Conservation (phyloP, 1,140 invertebrate species). For the Frieseomelitta varia region DNA sequence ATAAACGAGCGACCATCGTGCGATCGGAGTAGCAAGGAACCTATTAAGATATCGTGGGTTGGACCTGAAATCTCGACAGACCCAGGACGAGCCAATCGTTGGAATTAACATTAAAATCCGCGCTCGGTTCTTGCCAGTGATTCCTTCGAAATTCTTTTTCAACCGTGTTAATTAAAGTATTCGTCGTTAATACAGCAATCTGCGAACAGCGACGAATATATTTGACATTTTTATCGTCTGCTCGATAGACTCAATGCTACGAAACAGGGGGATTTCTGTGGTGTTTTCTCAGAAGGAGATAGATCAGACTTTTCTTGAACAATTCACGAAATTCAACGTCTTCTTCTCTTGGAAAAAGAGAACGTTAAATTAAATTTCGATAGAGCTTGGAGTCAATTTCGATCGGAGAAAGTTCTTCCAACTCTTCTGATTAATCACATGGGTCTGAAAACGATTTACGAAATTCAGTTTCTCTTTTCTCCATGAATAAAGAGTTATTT, state of each 20-base stretch:
- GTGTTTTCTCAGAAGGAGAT: neutral
- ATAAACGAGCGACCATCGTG: constrained; percentile 66
- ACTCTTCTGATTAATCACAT: too few relatives aligned
- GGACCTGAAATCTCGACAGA: constrained; percentile 65
- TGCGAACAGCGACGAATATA: constrained; percentile 55
- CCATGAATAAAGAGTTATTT: too few relatives aligned
- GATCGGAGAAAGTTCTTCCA: too few relatives aligned
- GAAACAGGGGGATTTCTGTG: neutral
- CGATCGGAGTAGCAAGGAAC: constrained; percentile 63
- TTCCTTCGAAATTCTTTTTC: constrained; percentile 53
- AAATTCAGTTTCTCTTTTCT: too few relatives aligned
- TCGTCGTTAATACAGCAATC: constrained; percentile 15
- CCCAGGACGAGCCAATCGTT: constrained; percentile 70
- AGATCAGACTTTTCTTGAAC: neutral
- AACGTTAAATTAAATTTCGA: neutral
- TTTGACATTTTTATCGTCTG: constrained; percentile 63
- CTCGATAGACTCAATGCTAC: neutral
- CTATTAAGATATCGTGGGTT: constrained; percentile 81
- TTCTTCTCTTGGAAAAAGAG: neutral
- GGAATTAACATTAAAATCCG: constrained; percentile 69
- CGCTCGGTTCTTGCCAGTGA: constrained; percentile 9
- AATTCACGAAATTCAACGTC: neutral
- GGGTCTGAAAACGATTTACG: too few relatives aligned
- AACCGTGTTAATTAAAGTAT: constrained; percentile 62
- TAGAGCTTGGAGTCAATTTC: too few relatives aligned